Conservation (phyloP, 2,797 vertebrate species). For the Sylvilagus floridanus region DNA sequence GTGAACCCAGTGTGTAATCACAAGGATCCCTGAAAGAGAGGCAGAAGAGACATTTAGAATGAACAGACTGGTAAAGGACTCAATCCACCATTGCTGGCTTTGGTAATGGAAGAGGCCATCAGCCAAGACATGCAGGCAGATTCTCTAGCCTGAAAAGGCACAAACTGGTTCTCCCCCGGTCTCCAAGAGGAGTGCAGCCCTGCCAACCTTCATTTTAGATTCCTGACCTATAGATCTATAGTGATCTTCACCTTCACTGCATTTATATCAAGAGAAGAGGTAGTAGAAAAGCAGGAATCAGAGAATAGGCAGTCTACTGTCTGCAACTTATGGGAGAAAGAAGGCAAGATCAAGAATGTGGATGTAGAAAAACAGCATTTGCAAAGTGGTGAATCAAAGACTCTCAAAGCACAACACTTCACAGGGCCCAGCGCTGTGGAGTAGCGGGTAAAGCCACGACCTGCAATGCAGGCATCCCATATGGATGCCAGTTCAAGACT, state of each 20-base stretch:
- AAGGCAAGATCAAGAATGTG: background rate
- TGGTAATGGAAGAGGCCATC: background rate
- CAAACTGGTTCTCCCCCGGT: background rate
- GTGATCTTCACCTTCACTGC: too few species aligned
- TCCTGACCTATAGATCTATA: background rate
- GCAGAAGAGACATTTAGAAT: background rate
- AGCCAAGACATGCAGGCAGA: background rate
- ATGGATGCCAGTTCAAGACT: too few species aligned
- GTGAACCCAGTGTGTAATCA: background rate
- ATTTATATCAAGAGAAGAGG: background rate
- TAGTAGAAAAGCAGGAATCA: background rate
- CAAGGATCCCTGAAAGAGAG: background rate
- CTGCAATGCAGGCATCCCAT: too few species aligned
- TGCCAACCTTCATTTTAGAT: background rate
- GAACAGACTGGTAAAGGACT: background rate
- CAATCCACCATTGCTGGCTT: background rate
- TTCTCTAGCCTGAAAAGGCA: background rate
- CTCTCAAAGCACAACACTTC: background rate
- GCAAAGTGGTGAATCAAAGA: background rate
- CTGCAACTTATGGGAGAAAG: background rate
- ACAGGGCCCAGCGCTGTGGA: too few species aligned
- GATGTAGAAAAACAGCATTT: background rate
- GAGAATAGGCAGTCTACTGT: background rate
- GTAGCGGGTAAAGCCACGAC: too few species aligned
- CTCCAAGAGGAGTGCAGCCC: background rate